A percentile compares a stretch with the other conserved stretches of the same genome.
Conservation (phyloP, 2,888 invertebrate species). For the Lasioglossum villosulum region DNA sequence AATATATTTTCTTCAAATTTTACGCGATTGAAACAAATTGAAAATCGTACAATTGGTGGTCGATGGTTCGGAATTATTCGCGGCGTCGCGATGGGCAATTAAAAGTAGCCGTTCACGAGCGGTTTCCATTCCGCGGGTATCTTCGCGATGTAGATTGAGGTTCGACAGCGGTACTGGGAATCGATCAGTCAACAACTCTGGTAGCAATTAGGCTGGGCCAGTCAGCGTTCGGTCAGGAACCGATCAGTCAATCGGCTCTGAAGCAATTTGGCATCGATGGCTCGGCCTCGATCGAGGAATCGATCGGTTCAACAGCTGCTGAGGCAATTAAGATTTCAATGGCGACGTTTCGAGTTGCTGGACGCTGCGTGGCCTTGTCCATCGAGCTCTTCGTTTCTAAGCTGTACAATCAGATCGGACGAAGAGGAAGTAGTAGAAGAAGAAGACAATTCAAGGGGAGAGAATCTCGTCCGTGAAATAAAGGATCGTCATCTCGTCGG, state of each 20-base stretch:
- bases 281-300: slow-evolving; percentile 15
- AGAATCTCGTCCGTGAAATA: slow-evolving; percentile 34
- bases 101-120: background rate
- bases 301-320: background rate
- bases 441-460: background rate
- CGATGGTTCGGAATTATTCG: background rate
- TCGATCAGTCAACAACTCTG: slow-evolving; percentile 28
- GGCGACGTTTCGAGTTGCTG: background rate
- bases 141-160: background rate
- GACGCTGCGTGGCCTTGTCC: background rate
- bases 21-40: background rate
- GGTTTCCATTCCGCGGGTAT: background rate
- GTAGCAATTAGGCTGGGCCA: background rate
- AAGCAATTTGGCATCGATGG: slow-evolving; percentile 4
- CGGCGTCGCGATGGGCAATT: background rate
- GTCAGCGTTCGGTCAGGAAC: slow-evolving; percentile 1
- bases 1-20: background rate
- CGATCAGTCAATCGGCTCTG: slow-evolving; percentile 16
- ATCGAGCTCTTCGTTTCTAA: background rate
- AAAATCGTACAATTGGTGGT: background rate
- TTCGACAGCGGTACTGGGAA: background rate
- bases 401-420: background rate
- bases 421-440: background rate
- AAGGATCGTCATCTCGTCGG: slow-evolving; percentile 72
- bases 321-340: slow-evolving; percentile 8